Base-by-base conservation (phyloP, 92 coral and sea anemone genomes). In the Siderastrea siderea region DNA sequence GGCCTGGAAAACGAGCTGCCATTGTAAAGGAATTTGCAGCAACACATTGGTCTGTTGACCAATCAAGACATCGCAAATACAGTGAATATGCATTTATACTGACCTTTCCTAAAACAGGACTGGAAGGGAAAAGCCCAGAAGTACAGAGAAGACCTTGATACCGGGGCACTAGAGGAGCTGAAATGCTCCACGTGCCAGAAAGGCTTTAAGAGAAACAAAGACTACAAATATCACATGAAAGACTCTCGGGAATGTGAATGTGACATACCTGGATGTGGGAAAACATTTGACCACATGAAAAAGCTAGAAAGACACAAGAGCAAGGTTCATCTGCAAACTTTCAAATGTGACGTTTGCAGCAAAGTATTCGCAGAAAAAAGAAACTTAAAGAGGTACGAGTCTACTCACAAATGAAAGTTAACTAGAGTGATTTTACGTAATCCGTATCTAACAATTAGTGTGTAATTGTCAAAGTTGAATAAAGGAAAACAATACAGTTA, bases 61-160 rank as follows among this genome's bases (percentile, higher is more conserved):
- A 26, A 26, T 26, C 38, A 26, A 49, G 43, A 49, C 45, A 49
- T 73, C 13, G 60, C 60, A 73, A 73, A 73, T 61, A 73, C 60
- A 73, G 60, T 73, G 77, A 4, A 73, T 71, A 71, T 71, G 77
- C 77, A 71, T 71, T 71, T 71, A 48, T 59, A 71, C 47, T 71
- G 77, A 17, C 77, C 61, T 73, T 73, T 50, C 60, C 15, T 73
- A n/a, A 52, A 52, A 76, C 71, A 89, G 89, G 89, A 89, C 76
- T 89, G 89, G 93, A 89, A 85, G 70, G 49, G 77, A 67, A 80
- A 89, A 83, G 92, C 89, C 53, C 92, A 89, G 85, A 53, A 79
- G 53, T 43, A 69, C 81, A 90, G 89, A 64, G 86, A 90, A 75
- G 85, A 90, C 82, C 84, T 84, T 13, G 90, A 90, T 80, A 90